Conservation (phyloP, 2,113 vertebrate species). For the Actenoides hombroni region DNA sequence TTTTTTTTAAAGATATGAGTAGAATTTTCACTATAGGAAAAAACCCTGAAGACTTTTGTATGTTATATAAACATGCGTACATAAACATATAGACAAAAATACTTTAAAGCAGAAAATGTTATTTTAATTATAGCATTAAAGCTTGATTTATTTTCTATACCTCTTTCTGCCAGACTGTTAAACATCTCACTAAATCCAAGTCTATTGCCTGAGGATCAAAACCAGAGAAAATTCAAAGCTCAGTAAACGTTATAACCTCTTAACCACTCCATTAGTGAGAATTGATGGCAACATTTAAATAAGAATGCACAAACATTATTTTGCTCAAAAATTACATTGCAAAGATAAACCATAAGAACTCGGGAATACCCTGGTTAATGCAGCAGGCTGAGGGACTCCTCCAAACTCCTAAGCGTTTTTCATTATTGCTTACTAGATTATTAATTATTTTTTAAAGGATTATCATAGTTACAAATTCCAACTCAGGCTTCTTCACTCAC, state of each 20-base stretch:
- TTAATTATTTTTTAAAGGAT: slow-evolving; percentile 18
- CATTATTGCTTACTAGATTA: neutral
- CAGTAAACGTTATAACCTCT: neutral
- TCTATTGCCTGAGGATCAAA: neutral
- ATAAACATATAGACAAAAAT: neutral
- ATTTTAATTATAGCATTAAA: neutral
- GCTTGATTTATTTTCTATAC: neutral
- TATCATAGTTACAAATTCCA: neutral
- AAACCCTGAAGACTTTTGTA: neutral
- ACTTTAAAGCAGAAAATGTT: neutral
- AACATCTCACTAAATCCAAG: neutral
- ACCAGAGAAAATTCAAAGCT: neutral
- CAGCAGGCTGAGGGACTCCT: neutral
- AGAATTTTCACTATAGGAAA: neutral
- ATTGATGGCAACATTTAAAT: neutral
- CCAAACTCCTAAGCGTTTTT: neutral
- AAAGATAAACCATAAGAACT: neutral
- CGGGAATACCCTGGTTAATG: neutral
- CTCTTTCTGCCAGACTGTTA: neutral
- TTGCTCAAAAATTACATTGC: neutral
- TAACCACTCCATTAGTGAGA: neutral
- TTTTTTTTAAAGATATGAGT: neutral
- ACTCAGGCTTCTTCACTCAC: neutral
- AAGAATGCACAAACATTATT: neutral
- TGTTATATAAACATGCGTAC: neutral